Evolutionary conservation across 35 echinoderm and acorn worm genomes (phyloP).

Genomic region (Ophioderma brevispina): DNA sequence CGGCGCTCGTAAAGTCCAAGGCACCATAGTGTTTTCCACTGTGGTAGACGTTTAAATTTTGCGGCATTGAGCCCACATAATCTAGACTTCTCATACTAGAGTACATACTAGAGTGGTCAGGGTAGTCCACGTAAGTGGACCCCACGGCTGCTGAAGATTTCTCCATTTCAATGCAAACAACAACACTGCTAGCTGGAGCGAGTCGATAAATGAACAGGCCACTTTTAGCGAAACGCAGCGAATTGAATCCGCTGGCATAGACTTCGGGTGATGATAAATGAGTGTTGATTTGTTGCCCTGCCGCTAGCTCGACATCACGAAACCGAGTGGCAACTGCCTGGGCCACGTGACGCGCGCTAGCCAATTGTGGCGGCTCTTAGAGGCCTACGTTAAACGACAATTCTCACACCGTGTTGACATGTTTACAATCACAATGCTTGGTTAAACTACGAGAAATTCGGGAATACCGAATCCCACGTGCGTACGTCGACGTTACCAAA

Average conservation of each 20-base stretch:
- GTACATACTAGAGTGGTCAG: conserved; percentile 16
- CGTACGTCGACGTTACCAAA: background rate
- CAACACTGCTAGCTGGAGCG: background rate
- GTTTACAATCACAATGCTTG: background rate
- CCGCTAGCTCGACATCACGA: background rate
- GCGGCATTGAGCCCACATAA: conserved; percentile 30
- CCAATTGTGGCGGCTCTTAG: background rate
- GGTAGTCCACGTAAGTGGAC: conserved; percentile 32
- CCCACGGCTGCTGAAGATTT: conserved; percentile 29
- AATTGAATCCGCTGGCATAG: background rate
- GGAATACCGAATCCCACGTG: background rate
- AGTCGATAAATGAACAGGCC: background rate
- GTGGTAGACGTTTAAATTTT: conserved; percentile 31
- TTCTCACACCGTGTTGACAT: conserved; percentile 28
- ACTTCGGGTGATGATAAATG: background rate
- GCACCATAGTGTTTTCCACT: conserved; percentile 32
- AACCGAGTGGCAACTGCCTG: too few species aligned
- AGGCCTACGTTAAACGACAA: background rate
- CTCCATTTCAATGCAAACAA: conserved; percentile 2
- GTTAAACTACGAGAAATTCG: background rate
- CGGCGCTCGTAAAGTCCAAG: background rate
- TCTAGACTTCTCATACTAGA: conserved; percentile 32
- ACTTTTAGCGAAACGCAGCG: background rate
- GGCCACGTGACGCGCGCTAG: background rate
- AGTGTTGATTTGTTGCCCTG: background rate